Evolutionary conservation across 2,888 invertebrate species (phyloP).

Genomic region (Andrena haemorrhoa): DNA sequence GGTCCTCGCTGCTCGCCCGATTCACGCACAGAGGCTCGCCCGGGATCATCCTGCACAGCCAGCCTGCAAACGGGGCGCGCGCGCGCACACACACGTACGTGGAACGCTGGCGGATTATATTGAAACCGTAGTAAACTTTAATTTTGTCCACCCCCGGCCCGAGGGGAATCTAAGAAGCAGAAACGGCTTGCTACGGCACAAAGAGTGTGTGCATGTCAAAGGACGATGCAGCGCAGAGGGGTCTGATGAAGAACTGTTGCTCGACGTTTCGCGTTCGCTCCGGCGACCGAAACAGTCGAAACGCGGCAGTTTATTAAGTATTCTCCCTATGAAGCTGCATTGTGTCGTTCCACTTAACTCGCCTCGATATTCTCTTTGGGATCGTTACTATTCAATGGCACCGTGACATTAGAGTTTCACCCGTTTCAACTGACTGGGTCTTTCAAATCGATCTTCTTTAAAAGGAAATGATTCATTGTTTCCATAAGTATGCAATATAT

Average conservation of each 20-base stretch:
- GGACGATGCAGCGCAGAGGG: constrained; percentile 20
- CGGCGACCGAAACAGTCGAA: constrained; percentile 2
- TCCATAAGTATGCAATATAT: too few relatives aligned
- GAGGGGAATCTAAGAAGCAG: constrained; percentile 57
- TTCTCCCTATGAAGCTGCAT: constrained; percentile 2
- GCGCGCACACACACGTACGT: background rate
- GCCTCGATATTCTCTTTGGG: background rate
- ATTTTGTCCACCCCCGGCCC: constrained; percentile 68
- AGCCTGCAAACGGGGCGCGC: constrained; percentile 25
- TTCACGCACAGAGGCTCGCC: constrained; percentile 12
- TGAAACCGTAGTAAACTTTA: constrained; percentile 72
- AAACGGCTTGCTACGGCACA: constrained; percentile 51
- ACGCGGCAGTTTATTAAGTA: constrained; percentile 34
- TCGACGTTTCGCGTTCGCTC: background rate
- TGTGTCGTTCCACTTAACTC: too few relatives aligned
- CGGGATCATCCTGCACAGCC: constrained; percentile 10
- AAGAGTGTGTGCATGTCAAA: constrained; percentile 55
- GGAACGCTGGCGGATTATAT: constrained; percentile 67
- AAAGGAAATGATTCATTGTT: too few relatives aligned
- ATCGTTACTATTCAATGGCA: too few relatives aligned
- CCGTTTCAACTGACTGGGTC: too few relatives aligned
- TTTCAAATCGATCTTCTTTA: too few relatives aligned
- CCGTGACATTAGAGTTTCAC: too few relatives aligned
- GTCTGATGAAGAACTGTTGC: constrained; percentile 43
- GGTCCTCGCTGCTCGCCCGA: constrained; percentile 37